Base-by-base conservation (phyloP, 2,797 vertebrate genomes). In the Alauda arvensis region DNA sequence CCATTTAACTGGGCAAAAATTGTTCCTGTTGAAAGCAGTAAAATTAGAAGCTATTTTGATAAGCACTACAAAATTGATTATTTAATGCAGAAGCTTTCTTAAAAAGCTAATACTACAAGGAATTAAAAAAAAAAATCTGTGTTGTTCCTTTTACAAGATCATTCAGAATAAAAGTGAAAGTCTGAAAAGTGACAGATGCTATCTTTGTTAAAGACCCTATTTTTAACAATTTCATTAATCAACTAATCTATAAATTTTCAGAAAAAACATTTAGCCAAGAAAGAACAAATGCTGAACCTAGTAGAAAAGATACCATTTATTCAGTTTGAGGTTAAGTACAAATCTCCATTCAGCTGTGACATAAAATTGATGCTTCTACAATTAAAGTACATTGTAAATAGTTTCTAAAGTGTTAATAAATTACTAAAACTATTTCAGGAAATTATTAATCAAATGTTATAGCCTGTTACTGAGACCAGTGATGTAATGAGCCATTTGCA, bases 361-460 rank as follows among this genome's bases (percentile, higher is more conserved):
- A 83, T 56, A 76, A 52, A 89, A 72, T 55, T 68, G 39, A 85
- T 83, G 49, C 34, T 77, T 92, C 88, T 71, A n/a, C 7, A 34
- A 80, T 69, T 88, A 77, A 91, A 88, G 79, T 60, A 80, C 72
- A 72, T 53, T 26, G 69, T 85, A 91, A 91, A 90, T 67, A 90
- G 45, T 63, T 87, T 83, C 49, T 69, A 51, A 86, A 81, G 56
- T 48, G n/a, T 78, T 92, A 84, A 92, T 91, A 94, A 93, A 91
- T 92, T 89, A 83, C 72, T 76, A 67, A 76, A 84, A 90, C 40
- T 60, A 48, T 62, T 84, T 71, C 55, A 88, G 69, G 45, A 93
- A 75, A 59, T 72, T 84, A 83, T 84, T 93, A 80, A 75, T 88
- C 72, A 90, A 87, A 72, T 72, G 33, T 72, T 92, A 88, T 40